Evolutionary conservation across 1,140 invertebrate genomes (phyloP).

Genomic region (Oryctes rhinoceros): DNA sequence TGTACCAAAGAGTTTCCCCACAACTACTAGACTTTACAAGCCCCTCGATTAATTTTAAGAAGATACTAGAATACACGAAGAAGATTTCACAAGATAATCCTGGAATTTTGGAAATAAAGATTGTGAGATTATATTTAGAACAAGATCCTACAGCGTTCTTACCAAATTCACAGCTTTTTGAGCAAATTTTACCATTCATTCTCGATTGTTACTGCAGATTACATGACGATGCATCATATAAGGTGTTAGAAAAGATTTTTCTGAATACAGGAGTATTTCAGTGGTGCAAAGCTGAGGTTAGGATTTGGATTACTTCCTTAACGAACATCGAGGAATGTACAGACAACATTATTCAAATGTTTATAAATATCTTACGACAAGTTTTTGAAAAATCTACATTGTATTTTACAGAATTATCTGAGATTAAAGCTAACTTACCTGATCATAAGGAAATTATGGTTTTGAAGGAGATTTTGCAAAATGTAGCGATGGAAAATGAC

Average conservation of each 20-base stretch:
- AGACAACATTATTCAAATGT: slow-evolving; percentile 55
- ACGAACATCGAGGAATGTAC: slow-evolving; percentile 56
- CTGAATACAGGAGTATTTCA: slow-evolving; percentile 70
- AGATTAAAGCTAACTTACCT: slow-evolving; percentile 18
- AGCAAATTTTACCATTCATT: slow-evolving; percentile 66
- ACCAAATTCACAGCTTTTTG: slow-evolving; percentile 68
- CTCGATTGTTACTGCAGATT: slow-evolving; percentile 65
- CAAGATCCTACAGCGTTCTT: slow-evolving; percentile 67
- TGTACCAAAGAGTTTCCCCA: slow-evolving; percentile 66
- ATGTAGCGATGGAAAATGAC: slow-evolving; percentile 38
- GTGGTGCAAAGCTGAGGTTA: slow-evolving; percentile 68
- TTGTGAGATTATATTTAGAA: slow-evolving; percentile 69
- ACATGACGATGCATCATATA: slow-evolving; percentile 60
- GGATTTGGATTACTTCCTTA: slow-evolving; percentile 71
- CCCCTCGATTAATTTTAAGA: slow-evolving; percentile 62
- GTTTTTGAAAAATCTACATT: slow-evolving; percentile 27
- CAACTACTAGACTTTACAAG: slow-evolving; percentile 64
- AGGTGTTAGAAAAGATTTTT: slow-evolving; percentile 65
- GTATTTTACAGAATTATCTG: slow-evolving; percentile 7
- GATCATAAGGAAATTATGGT: background rate
- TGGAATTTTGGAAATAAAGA: slow-evolving; percentile 70
- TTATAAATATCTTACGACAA: slow-evolving; percentile 53
- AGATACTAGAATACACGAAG: slow-evolving; percentile 60
- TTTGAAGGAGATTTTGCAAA: slow-evolving; percentile 45
- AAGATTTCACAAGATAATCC: slow-evolving; percentile 54